Evolutionary conservation across 1,140 invertebrate species (phyloP).

Genomic region (Drosophila baimaii): DNA sequence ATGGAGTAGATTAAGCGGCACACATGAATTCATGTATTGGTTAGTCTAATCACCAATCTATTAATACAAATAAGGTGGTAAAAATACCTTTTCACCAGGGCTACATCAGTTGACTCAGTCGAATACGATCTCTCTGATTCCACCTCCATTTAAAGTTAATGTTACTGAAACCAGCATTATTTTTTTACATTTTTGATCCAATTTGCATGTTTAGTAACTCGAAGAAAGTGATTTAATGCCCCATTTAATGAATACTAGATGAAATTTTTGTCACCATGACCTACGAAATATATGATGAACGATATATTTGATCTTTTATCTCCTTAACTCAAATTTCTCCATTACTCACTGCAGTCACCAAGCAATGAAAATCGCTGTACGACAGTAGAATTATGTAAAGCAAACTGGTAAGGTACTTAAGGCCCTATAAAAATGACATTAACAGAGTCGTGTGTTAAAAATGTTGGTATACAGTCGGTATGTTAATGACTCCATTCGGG

Average conservation of each 20-base stretch:
- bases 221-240: too few relatives aligned
- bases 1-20: too few relatives aligned
- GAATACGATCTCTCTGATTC: too few relatives aligned
- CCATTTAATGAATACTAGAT: neutral
- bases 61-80: too few relatives aligned
- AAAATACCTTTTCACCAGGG: too few relatives aligned
- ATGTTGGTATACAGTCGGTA: slow-evolving; percentile 21
- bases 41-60: too few relatives aligned
- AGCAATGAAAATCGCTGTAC: slow-evolving; percentile 12
- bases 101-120: too few relatives aligned
- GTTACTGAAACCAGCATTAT: too few relatives aligned
- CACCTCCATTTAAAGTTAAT: too few relatives aligned
- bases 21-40: too few relatives aligned
- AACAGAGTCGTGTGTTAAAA: slow-evolving; percentile 11
- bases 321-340: slow-evolving; percentile 12
- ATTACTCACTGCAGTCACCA: slow-evolving; percentile 17
- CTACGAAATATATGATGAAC: neutral
- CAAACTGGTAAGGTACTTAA: slow-evolving; percentile 4
- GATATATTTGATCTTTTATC: neutral
- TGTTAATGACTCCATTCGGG: slow-evolving; percentile 30
- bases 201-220: too few relatives aligned
- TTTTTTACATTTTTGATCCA: too few relatives aligned
- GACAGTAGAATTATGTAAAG: slow-evolving; percentile 33
- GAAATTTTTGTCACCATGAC: neutral
- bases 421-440: slow-evolving; percentile 41